Evolutionary conservation across 2,113 vertebrate species (phyloP), one percentile per base, ranked within the genome.

Genomic region (Antigone vipio): DNA sequence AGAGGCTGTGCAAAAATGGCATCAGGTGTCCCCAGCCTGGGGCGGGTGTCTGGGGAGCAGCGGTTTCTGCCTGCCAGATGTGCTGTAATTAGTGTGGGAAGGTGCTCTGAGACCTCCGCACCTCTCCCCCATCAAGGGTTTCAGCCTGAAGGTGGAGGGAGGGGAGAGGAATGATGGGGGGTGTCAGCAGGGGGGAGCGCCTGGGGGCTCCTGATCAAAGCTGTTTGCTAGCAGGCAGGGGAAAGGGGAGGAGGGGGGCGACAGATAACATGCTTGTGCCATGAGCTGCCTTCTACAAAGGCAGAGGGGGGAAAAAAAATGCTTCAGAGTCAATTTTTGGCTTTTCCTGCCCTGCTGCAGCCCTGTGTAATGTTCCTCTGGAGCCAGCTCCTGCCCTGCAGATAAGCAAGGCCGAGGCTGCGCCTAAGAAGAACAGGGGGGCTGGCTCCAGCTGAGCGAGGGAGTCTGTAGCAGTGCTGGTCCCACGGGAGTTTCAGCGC

Each of bases 21-120:
- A 71, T 11, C 40, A 5, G 82, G 60, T 74, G 90, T 52, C 52
- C 63, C 29, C 45, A 20, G 55, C 16, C 49, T 19, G 64, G 59
- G 11, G 66, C 15, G 1, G 42, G 52, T 3, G 1, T 22, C 62
- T 8, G 62, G 47, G 32, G 15, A 42, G 24, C 68, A 11, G 74
- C 1, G 7, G 75, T 38, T 58, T 47, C 79, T 81, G 76, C 66
- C 60, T 63, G 85, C 92, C 95, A 96, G 89, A 92, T 95, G 89
- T 89, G 79, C 69, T 24, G 66, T 16, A 9, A 15, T 84, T 21
- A 35, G 22, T 14, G 55, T 23, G 49, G 69, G 75, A 89, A 85
- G 94, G 62, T 21, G 58, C 76, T 62, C 44, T 0, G 2, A 63
- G 79, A 2, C 56, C 32, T 85, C 93, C 7, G 5, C 19, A 1